These are phyloP conservation scores for Cavia porcellus DNA, from an alignment of 2,113 vertebrate species.

Conservation along the genomic window DNA sequence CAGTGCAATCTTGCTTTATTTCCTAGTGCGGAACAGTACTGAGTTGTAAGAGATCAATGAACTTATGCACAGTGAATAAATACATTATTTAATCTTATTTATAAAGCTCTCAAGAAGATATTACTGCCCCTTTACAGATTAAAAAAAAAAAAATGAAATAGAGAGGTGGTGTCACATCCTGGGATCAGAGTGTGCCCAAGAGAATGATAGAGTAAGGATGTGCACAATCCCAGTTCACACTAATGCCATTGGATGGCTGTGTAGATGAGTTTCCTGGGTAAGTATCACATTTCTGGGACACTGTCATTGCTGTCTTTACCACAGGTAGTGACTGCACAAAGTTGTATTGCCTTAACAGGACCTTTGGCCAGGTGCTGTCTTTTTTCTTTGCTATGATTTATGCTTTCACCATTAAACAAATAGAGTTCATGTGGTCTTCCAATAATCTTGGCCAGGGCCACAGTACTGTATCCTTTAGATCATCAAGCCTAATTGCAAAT, in stretches of 20 bases:
- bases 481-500: background rate
- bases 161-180: background rate
- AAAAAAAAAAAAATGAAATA: background rate
- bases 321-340: background rate
- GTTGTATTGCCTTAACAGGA: background rate
- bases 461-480: background rate
- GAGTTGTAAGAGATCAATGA: background rate
- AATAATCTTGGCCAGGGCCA: too few relatives aligned
- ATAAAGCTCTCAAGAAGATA: background rate
- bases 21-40: background rate
- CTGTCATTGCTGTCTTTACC: background rate
- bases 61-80: background rate
- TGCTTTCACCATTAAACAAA: background rate
- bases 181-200: background rate
- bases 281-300: background rate
- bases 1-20: background rate
- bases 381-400: background rate
- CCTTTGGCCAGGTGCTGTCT: background rate
- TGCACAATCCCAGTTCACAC: background rate
- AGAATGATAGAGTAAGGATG: background rate
- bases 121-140: background rate
- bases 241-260: background rate
- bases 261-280: background rate
- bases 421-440: background rate
- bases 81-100: constrained; percentile 19